Conservation (phyloP, 2,113 vertebrate species). For the Sardina pilchardus region DNA sequence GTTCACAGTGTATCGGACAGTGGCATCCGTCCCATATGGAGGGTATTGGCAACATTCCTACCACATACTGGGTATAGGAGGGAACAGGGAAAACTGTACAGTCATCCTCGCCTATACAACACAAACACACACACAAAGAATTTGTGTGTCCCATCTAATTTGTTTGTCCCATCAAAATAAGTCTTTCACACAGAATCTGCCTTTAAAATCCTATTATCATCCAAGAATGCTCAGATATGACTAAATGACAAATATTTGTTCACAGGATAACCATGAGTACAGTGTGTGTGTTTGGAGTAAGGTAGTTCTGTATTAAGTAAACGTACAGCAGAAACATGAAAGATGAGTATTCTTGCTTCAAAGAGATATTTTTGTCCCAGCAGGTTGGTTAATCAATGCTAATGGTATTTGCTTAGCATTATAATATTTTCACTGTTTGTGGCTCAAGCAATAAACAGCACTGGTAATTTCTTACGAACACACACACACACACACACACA, state of each 20-base stretch:
- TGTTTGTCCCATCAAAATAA: neutral
- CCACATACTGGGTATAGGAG: neutral
- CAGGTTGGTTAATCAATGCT: neutral
- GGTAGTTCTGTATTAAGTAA: neutral
- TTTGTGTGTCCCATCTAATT: too few species aligned
- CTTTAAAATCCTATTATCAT: neutral
- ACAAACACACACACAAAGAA: too few species aligned
- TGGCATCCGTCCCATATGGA: neutral
- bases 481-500: slow-evolving; percentile 5
- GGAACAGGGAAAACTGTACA: neutral
- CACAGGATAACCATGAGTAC: neutral
- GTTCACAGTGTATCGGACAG: neutral
- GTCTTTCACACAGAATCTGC: neutral
- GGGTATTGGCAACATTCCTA: neutral
- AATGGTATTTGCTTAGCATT: neutral
- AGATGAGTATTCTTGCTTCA: neutral
- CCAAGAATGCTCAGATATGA: neutral
- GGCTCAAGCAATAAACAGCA: neutral
- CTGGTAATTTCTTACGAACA: neutral
- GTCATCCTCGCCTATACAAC: neutral
- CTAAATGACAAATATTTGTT: neutral
- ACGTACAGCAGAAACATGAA: neutral
- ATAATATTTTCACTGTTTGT: neutral
- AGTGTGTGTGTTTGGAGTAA: neutral
- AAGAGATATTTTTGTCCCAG: neutral